Base-by-base conservation (phyloP, 2,888 invertebrate genomes). In the Pardosa pseudoannulata region DNA sequence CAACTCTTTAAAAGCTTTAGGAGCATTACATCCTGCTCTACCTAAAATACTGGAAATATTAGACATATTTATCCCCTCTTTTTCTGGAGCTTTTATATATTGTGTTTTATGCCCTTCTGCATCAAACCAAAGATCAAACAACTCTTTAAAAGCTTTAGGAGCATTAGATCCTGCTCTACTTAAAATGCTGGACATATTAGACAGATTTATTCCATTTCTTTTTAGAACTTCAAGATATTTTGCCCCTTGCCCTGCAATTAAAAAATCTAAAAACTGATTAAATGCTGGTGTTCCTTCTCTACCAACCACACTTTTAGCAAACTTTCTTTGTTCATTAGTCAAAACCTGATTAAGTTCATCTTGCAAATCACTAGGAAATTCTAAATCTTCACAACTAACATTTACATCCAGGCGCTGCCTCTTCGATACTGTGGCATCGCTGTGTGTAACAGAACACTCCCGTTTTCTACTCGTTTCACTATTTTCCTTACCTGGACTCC, bases 251-350 rank as follows among this genome's bases (percentile, higher is more conserved):
- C 28, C 68, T 50, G 29, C 28, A 46, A 46, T 13, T 13, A 73
- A 32, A 73, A 67, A 73, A 41, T 19, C 73, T 67, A 73, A 74
- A 27, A 72, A 73, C 27, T 65, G 72, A 73, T 32, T 41, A 80
- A 80, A 80, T 65, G 41, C n/a, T 71, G 64, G 36, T 29, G 76
- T 46, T 46, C 65, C 46, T 67, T 67, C 67, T 2, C 27, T 67
- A n/a, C 76, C 41, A 67, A 27, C 67, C 19, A 46, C 50, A 67
- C 50, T 65, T 76, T 28, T 65, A 1, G 11, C 67, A 76, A 67
- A 76, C 16, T 41, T 29, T 23, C 41, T 29, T 46, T 67, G 67
- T 46, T 28, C 9, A 39, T 65, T n/a, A n/a, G n/a, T n/a, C n/a
- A n/a, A n/a, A 71, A 39, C 70, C 39, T 19, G 39, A 39, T 27